These are phyloP conservation scores for Marasmarcha lunaedactyla DNA, from an alignment of 2,888 invertebrate genomes.

Conservation along the genomic window DNA sequence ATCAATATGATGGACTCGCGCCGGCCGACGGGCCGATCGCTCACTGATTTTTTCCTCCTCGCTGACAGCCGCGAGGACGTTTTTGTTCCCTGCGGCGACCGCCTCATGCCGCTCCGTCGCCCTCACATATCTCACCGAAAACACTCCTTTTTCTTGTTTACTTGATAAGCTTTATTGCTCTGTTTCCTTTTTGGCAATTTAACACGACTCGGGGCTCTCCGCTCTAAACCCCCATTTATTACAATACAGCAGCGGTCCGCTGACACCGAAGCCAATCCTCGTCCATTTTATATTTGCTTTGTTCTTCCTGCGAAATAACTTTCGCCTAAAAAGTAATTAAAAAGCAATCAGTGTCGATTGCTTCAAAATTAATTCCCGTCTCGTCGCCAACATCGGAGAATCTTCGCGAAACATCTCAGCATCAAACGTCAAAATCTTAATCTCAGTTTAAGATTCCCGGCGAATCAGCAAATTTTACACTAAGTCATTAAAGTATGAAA, in stretches of 20 bases:
- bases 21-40: constrained; percentile 71
- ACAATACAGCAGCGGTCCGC: not conserved
- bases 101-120: constrained; percentile 16
- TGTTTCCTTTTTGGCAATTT: constrained; percentile 7
- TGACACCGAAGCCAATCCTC: not conserved
- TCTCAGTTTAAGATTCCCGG: constrained; percentile 69
- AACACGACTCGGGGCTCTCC: not conserved
- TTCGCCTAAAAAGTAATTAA: constrained; percentile 51
- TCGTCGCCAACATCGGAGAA: constrained; percentile 45
- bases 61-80: constrained; percentile 65
- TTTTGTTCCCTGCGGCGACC: constrained; percentile 59
- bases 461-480: constrained; percentile 68
- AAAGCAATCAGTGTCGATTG: constrained; percentile 61
- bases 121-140: constrained; percentile 14
- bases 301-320: not conserved
- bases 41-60: constrained; percentile 71
- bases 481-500: constrained; percentile 71
- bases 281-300: not conserved
- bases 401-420: constrained; percentile 54
- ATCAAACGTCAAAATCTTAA: constrained; percentile 66
- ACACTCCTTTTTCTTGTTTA: constrained; percentile 49
- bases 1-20: constrained; percentile 72
- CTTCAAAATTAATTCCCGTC: constrained; percentile 56
- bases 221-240: not conserved
- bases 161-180: constrained; percentile 29